A percentile compares a stretch with the other conserved stretches of the same genome.
Conservation (phyloP, 2,797 vertebrate genomes). For the Cryptoprocta ferox region DNA sequence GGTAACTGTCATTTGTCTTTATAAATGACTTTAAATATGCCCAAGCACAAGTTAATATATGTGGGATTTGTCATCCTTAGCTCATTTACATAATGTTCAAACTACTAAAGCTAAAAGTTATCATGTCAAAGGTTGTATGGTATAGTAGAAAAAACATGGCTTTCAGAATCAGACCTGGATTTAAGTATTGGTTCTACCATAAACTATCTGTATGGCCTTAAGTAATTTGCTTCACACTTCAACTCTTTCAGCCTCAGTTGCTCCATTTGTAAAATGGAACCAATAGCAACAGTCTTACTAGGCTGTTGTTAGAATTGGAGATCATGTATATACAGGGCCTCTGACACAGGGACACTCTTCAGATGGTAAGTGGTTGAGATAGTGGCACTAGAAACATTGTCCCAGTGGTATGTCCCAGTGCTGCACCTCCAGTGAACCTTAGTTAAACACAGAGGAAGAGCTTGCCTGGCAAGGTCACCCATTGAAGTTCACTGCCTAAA, state of each 20-base stretch:
- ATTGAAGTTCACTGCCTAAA: background rate
- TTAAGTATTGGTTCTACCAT: background rate
- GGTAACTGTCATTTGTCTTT: background rate
- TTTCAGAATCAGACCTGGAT: background rate
- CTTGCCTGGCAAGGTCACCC: background rate
- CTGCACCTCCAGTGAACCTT: background rate
- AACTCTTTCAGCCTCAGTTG: background rate
- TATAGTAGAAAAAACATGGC: background rate
- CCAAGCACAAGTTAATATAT: background rate
- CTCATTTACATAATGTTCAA: conserved; percentile 15
- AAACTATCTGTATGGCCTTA: background rate
- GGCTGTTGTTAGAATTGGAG: background rate
- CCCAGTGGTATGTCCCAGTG: background rate
- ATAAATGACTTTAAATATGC: conserved; percentile 7
- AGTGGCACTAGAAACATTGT: background rate
- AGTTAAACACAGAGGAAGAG: background rate
- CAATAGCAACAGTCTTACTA: background rate
- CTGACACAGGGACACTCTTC: background rate
- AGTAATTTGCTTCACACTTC: background rate
- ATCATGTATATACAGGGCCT: background rate
- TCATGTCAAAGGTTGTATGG: background rate
- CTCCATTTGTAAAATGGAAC: conserved; percentile 22
- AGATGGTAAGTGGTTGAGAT: background rate
- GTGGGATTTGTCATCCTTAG: background rate
- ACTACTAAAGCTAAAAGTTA: conserved; percentile 29